A percentile compares a stretch with the other conserved stretches of the same genome.
Evolutionary conservation across 1,140 invertebrate genomes (phyloP).

Genomic region (Ceratosolen solmsi): DNA sequence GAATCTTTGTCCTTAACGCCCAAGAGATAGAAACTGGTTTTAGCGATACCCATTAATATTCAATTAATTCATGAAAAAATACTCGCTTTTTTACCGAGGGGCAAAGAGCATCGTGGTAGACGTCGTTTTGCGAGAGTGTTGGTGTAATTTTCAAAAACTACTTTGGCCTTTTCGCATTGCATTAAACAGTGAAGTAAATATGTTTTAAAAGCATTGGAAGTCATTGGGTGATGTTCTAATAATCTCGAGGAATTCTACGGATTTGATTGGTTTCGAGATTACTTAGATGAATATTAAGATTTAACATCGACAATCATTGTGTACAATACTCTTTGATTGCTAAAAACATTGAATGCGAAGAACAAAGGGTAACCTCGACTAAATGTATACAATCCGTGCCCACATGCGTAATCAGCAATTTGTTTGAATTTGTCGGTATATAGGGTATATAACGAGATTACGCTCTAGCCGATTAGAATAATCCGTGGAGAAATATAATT

Average conservation of each 20-base stretch:
- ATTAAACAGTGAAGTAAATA: too few species aligned
- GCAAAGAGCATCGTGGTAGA: too few species aligned
- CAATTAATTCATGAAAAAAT: neutral
- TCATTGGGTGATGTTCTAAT: too few species aligned
- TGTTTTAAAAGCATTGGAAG: too few species aligned
- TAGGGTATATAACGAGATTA: slow-evolving; percentile 1
- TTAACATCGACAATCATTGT: neutral
- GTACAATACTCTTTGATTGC: neutral
- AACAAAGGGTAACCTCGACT: neutral
- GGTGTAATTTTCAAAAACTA: too few species aligned
- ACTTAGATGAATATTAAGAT: too few species aligned
- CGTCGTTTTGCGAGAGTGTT: too few species aligned
- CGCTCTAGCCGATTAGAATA: slow-evolving; percentile 2
- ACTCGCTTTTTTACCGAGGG: neutral
- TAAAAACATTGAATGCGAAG: neutral
- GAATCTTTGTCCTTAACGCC: neutral
- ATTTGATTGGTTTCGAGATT: too few species aligned
- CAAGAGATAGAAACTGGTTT: neutral
- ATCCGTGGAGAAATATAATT: slow-evolving; percentile 7
- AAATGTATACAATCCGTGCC: neutral
- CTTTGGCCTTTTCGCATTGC: too few species aligned
- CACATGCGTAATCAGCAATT: neutral
- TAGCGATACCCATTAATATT: neutral
- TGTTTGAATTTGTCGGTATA: neutral
- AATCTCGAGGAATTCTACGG: too few species aligned